phyloP scores from a whole-genome alignment of 2,888 invertebrate species.

The Petrolisthes cinctipes region DNA sequence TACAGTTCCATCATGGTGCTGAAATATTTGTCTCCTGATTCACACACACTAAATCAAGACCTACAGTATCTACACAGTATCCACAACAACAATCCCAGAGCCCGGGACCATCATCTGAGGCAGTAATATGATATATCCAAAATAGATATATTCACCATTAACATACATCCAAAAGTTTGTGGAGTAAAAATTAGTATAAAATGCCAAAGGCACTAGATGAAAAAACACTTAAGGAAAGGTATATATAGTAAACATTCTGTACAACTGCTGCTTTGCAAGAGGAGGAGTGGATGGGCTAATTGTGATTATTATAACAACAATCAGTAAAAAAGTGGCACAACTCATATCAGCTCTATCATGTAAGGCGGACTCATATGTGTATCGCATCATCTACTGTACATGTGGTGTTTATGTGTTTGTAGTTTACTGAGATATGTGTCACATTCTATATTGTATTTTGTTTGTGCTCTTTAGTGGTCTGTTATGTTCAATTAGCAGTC shows the following conservation, averaged over 20 bases:
- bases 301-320: slow-evolving; percentile 10
- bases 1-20: background rate
- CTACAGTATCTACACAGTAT: background rate
- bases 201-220: slow-evolving; percentile 59
- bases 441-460: too few species aligned
- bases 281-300: slow-evolving; percentile 47
- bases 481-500: too few species aligned
- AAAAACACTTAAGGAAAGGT: slow-evolving; percentile 45
- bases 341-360: too few species aligned
- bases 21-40: background rate
- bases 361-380: too few species aligned
- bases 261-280: slow-evolving; percentile 38
- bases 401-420: too few species aligned
- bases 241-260: slow-evolving; percentile 26
- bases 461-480: too few species aligned
- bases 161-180: slow-evolving; percentile 53
- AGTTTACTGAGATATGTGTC: too few species aligned
- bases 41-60: background rate
- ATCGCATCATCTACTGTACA: too few species aligned
- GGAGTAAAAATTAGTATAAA: slow-evolving; percentile 61
- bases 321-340: background rate
- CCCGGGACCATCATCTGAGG: slow-evolving; percentile 11
- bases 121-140: slow-evolving; percentile 8
- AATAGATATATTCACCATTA: slow-evolving; percentile 22
- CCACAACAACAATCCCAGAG: slow-evolving; percentile 9